A percentile compares a stretch with the other conserved stretches of the same genome.
Evolutionary conservation across 2,888 invertebrate genomes (phyloP).

Genomic region (Cheilosia scutellata): DNA sequence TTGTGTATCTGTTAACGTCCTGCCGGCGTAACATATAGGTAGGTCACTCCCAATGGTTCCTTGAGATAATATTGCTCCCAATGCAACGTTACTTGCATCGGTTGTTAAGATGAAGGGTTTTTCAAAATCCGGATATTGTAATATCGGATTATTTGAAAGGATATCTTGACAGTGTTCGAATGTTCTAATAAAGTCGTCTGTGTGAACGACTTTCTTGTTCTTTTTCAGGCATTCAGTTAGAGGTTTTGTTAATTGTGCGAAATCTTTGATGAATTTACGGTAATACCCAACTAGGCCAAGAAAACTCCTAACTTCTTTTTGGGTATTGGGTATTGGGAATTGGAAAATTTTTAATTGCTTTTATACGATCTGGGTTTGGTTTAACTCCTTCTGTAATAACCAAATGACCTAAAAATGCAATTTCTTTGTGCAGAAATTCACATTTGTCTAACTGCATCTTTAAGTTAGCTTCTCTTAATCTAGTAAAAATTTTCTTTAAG

Average conservation of each 20-base stretch:
- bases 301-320: constrained; percentile 1
- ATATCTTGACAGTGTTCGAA: no score
- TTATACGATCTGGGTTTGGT: background rate
- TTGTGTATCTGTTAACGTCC: background rate
- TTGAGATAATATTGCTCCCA: background rate
- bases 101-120: constrained; percentile 1
- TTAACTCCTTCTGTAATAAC: background rate
- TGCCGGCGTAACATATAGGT: background rate
- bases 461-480: no score
- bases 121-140: background rate
- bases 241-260: constrained; percentile 2
- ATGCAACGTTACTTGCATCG: background rate
- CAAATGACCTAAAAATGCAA: constrained; percentile 8
- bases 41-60: background rate
- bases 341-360: background rate
- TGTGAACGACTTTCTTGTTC: background rate
- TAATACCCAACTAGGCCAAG: background rate
- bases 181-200: background rate
- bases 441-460: background rate
- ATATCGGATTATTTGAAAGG: background rate
- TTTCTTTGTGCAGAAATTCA: constrained; percentile 4
- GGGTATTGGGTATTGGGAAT: background rate
- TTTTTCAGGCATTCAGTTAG: background rate
- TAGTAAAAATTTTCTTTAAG: no score
- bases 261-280: constrained; percentile 9